Evolutionary conservation across 2,888 invertebrate species (phyloP).

Genomic region (Brassicogethes aeneus): DNA sequence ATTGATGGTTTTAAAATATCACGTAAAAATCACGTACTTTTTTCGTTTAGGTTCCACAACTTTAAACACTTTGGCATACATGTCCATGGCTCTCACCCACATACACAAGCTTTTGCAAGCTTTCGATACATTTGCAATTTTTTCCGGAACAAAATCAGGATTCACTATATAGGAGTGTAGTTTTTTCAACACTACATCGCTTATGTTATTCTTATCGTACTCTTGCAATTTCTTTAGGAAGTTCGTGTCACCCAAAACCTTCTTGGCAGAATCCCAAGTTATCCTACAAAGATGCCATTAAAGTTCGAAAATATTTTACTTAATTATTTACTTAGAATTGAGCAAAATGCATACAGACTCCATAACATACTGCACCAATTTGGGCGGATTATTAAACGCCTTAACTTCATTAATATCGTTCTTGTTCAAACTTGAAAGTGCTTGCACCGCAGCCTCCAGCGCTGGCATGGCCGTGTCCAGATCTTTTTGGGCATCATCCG

Average conservation of each 20-base stretch:
- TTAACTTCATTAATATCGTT: constrained; percentile 84
- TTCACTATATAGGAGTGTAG: constrained; percentile 75
- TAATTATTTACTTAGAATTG: constrained; percentile 59
- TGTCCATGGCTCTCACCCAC: constrained; percentile 88
- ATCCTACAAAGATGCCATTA: constrained; percentile 46
- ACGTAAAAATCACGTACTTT: constrained; percentile 43
- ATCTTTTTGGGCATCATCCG: constrained; percentile 78
- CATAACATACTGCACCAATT: constrained; percentile 81
- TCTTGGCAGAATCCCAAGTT: constrained; percentile 80
- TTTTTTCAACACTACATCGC: constrained; percentile 65
- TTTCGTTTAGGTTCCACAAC: constrained; percentile 83
- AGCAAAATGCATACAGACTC: constrained; percentile 82
- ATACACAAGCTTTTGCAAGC: constrained; percentile 86
- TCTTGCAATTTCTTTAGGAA: constrained; percentile 75
- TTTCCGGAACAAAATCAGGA: constrained; percentile 77
- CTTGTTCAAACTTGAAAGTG: constrained; percentile 78
- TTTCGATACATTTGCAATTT: constrained; percentile 76
- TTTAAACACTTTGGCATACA: constrained; percentile 77
- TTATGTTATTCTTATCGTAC: constrained; percentile 81
- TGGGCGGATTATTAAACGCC: constrained; percentile 82
- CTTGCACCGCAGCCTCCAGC: constrained; percentile 73
- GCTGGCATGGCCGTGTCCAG: constrained; percentile 81
- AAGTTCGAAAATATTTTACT: neutral
- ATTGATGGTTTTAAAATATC: constrained; percentile 4
- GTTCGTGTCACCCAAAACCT: constrained; percentile 69